Percentiles rank a stretch among this genome's conserved stretches.
These are phyloP conservation scores for Eubucco bourcierii DNA, from an alignment of 2,113 vertebrate genomes.

Conservation along the genomic window DNA sequence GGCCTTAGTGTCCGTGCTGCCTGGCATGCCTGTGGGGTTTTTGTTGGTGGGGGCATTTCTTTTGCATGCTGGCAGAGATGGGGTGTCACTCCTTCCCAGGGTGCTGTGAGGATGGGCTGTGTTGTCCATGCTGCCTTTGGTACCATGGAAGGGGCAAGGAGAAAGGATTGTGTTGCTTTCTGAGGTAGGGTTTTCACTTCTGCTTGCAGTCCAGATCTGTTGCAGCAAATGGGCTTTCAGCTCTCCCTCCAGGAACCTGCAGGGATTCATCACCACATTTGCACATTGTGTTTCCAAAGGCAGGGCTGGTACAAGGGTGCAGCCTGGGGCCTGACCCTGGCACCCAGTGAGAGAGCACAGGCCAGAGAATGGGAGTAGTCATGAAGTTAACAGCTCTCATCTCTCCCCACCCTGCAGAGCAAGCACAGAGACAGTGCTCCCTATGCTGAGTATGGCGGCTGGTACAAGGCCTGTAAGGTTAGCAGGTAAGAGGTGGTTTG, in stretches of 20 bases:
- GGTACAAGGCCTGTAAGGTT: conserved; percentile 99
- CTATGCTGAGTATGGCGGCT: conserved; percentile 94
- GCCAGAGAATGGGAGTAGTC: background rate
- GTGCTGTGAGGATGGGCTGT: accelerated
- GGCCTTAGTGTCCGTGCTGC: background rate
- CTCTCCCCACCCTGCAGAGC: conserved; percentile 77
- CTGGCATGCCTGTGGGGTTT: background rate
- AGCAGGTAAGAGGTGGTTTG: conserved; percentile 84
- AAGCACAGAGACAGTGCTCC: conserved; percentile 88
- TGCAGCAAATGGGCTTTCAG: background rate
- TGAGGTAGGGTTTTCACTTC: background rate
- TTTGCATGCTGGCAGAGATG: background rate
- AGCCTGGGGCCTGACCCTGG: background rate
- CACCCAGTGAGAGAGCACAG: background rate
- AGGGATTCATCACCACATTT: background rate
- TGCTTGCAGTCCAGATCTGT: background rate
- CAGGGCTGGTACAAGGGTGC: background rate
- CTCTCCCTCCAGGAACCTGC: background rate
- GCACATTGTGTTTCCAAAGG: background rate
- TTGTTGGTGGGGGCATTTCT: background rate
- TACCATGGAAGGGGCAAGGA: background rate
- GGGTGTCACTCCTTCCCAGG: background rate
- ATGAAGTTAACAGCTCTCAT: background rate
- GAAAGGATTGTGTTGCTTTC: background rate
- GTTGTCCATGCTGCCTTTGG: background rate